A percentile compares a stretch with the other conserved stretches of the same genome.
Evolutionary conservation across 2,888 invertebrate genomes (phyloP).

Genomic region (Lithodes maja): DNA sequence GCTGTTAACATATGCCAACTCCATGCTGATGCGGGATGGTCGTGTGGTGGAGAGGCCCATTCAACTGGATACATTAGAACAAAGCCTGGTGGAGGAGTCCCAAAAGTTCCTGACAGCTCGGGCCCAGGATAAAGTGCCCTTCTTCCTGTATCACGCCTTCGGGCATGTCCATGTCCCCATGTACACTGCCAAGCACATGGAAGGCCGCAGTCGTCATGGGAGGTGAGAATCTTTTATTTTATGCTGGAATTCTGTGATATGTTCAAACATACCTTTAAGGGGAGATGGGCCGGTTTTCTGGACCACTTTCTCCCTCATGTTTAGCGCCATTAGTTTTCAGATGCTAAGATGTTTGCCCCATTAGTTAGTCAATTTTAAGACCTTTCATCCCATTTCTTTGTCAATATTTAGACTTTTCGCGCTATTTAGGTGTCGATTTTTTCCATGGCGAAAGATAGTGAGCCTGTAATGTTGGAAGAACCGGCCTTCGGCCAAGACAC

Average conservation of each 20-base stretch:
- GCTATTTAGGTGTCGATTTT: too few relatives aligned
- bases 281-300: too few relatives aligned
- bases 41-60: conserved; percentile 77
- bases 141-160: conserved; percentile 72
- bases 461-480: too few relatives aligned
- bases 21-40: conserved; percentile 74
- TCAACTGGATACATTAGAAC: conserved; percentile 74
- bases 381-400: too few relatives aligned
- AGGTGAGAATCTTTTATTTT: conserved; percentile 71
- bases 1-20: conserved; percentile 72
- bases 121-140: conserved; percentile 53
- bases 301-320: too few relatives aligned
- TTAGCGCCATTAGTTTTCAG: too few relatives aligned
- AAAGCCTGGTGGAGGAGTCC: conserved; percentile 73
- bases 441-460: too few relatives aligned
- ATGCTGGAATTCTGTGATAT: neutral
- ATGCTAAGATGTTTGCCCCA: too few relatives aligned
- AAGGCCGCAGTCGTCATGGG: conserved; percentile 74
- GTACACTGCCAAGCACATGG: conserved; percentile 78
- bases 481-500: too few relatives aligned
- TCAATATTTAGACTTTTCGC: too few relatives aligned
- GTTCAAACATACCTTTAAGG: neutral
- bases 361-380: too few relatives aligned
- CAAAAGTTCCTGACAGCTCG: conserved; percentile 28
- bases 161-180: conserved; percentile 83